phyloP scores from a whole-genome alignment of 2,113 vertebrate genomes.

The Echinops telfairi region DNA sequence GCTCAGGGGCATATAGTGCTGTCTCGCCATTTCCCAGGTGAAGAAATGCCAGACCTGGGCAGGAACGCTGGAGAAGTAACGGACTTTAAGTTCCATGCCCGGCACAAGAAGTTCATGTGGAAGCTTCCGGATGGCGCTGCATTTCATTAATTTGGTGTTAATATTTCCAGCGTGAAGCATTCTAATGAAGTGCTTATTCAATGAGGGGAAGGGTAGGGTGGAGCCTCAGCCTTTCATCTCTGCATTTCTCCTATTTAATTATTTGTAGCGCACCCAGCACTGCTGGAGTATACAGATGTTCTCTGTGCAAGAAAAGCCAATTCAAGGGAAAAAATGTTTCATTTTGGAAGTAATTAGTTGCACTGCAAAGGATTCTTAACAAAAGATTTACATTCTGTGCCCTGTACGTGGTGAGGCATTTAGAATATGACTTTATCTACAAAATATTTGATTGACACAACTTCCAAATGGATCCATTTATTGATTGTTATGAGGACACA shows the following conservation, averaged over 20 bases:
- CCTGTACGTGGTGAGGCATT: constrained; percentile 6
- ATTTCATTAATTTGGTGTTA: constrained; percentile 75
- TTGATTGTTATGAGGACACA: background rate
- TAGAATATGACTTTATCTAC: constrained; percentile 44
- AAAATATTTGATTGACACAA: constrained; percentile 22
- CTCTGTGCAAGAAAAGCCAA: constrained; percentile 18
- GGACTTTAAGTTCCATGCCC: background rate
- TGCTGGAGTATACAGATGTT: constrained; percentile 54
- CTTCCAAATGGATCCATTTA: constrained; percentile 50
- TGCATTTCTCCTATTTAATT: constrained; percentile 53
- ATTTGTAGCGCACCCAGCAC: background rate
- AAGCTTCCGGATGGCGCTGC: constrained; percentile 35
- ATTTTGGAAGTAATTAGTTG: constrained; percentile 61
- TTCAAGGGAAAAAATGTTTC: constrained; percentile 57
- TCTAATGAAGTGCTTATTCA: constrained; percentile 73
- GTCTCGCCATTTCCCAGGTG: background rate
- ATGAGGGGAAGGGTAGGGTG: constrained; percentile 52
- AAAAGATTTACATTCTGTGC: constrained; percentile 23
- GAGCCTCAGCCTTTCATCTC: constrained; percentile 9
- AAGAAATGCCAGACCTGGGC: background rate
- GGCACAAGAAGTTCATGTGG: constrained; percentile 37
- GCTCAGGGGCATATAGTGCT: background rate
- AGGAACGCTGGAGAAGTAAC: background rate
- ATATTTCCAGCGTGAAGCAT: constrained; percentile 78
- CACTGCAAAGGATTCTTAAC: constrained; percentile 40